Base-by-base conservation (phyloP, 2,888 invertebrate species). In the Eubasilissa splendida region DNA sequence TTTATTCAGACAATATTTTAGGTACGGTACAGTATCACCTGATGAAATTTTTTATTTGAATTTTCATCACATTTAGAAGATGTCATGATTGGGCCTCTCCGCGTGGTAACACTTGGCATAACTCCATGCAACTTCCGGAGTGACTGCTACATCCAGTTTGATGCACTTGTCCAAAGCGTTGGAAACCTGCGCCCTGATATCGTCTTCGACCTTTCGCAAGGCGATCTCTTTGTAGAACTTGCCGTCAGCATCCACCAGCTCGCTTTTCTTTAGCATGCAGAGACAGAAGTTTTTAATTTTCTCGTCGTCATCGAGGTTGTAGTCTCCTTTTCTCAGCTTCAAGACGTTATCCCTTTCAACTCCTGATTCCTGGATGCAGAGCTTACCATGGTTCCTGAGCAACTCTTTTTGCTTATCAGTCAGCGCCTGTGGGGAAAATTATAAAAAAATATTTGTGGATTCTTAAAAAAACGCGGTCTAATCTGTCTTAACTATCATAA, bases 181-280 rank as follows among this genome's bases (percentile, higher is more conserved):
- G 85, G 90, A 90, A 0, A 90, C 90, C 10, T 86, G 84, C 1
- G 89, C 88, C 59, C 88, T 90, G 85, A 90, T 89, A 68, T 89
- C 90, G 89, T 88, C 86, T 68, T 89, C 89, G 10, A 88, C 88
- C 85, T 90, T 90, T 5, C 90, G 88, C 2, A 90, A 85, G 60
- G 90, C 90, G 2, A 90, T 88, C 58, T 91, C 90, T 85, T 90
- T 90, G 88, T 90, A 90, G 86, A 90, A 90, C 81, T 89, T 90
- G 53, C 90, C 91, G 9, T 90, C 90, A 85, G 90, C 90, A 12
- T 89, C 89, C 90, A 91, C 90, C 86, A 91, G 86, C 82, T 90
- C 90, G 0, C 90, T 89, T 78, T 89, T 90, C 83, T 87, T 87
- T 86, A 91, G 85, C 89, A 90, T 89, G 86, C 91, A 91, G n/a